phyloP scores from a whole-genome alignment of 2,888 invertebrate species.

The Xylota sylvarum region DNA sequence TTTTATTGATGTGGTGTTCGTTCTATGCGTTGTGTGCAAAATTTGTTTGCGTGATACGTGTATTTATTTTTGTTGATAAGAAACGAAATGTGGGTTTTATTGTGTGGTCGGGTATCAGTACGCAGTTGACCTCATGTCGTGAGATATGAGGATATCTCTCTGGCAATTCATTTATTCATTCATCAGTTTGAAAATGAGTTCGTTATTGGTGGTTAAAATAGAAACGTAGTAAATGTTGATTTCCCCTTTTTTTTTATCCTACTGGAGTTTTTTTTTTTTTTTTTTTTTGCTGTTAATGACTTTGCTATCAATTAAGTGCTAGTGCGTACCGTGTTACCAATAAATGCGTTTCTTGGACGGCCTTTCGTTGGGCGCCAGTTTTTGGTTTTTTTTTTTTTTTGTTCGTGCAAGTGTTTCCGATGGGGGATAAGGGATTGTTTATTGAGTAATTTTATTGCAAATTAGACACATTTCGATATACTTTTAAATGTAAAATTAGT shows the following conservation, averaged over 20 bases:
- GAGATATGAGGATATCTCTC: conserved; percentile 27
- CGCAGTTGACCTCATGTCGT: conserved; percentile 36
- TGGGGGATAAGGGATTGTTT: too few relatives aligned
- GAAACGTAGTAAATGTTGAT: not conserved
- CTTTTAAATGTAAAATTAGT: too few relatives aligned
- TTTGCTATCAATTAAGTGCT: not conserved
- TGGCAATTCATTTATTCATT: conserved; percentile 46
- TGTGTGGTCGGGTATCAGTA: conserved; percentile 30
- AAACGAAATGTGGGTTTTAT: conserved; percentile 25
- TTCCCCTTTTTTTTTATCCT: too few relatives aligned
- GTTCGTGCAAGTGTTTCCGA: too few relatives aligned
- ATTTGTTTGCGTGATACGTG: conserved; percentile 16
- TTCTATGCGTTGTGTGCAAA: conserved; percentile 31
- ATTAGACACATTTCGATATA: too few relatives aligned
- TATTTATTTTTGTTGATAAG: conserved; percentile 14
- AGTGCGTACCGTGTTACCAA: not conserved
- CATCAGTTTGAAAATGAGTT: conserved; percentile 27
- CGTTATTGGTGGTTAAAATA: conserved; percentile 7
- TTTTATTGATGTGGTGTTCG: conserved; percentile 18
- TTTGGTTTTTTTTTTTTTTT: not conserved
- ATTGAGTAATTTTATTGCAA: too few relatives aligned
- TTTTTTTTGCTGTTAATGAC: not conserved
- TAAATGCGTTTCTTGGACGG: too few relatives aligned
- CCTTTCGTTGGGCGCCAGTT: conserved; percentile 4
- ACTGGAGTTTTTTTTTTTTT: too few relatives aligned